phyloP scores from a whole-genome alignment of 2,888 invertebrate genomes.

The Acrobasis repandana region DNA sequence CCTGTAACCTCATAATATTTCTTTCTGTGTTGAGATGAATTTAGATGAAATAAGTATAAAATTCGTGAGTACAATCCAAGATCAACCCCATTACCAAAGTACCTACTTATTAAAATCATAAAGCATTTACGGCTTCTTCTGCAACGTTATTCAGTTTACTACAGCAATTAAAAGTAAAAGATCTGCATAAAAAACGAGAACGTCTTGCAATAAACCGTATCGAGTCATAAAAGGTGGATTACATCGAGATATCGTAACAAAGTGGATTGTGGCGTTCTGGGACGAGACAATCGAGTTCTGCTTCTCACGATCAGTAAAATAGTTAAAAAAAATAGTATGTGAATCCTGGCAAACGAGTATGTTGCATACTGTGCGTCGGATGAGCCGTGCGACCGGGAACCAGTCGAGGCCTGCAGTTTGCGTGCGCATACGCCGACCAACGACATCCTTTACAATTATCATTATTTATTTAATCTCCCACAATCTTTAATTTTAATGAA shows the following conservation, averaged over 20 bases:
- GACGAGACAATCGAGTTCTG: slow-evolving; percentile 56
- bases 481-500: slow-evolving; percentile 10
- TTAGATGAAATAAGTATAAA: not conserved
- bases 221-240: slow-evolving; percentile 47
- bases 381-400: slow-evolving; percentile 64
- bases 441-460: slow-evolving; percentile 33
- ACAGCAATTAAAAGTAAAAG: slow-evolving; percentile 42
- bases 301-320: slow-evolving; percentile 71
- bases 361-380: slow-evolving; percentile 56
- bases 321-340: slow-evolving; percentile 63
- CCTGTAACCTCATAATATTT: not conserved
- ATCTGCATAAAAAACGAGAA: slow-evolving; percentile 44
- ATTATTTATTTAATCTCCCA: slow-evolving; percentile 15
- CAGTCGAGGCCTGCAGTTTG: slow-evolving; percentile 38
- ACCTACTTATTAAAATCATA: slow-evolving; percentile 28
- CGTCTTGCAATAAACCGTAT: slow-evolving; percentile 48
- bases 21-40: slow-evolving; percentile 3
- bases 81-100: slow-evolving; percentile 7
- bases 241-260: slow-evolving; percentile 47
- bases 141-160: slow-evolving; percentile 41
- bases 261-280: slow-evolving; percentile 38
- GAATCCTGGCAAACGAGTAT: slow-evolving; percentile 52
- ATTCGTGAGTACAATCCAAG: not conserved
- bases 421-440: slow-evolving; percentile 34
- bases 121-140: slow-evolving; percentile 36